Percentiles rank a stretch among this genome's conserved stretches.
Conservation (phyloP, 2,888 invertebrate genomes). For the Trypoxylon attenuatum region DNA sequence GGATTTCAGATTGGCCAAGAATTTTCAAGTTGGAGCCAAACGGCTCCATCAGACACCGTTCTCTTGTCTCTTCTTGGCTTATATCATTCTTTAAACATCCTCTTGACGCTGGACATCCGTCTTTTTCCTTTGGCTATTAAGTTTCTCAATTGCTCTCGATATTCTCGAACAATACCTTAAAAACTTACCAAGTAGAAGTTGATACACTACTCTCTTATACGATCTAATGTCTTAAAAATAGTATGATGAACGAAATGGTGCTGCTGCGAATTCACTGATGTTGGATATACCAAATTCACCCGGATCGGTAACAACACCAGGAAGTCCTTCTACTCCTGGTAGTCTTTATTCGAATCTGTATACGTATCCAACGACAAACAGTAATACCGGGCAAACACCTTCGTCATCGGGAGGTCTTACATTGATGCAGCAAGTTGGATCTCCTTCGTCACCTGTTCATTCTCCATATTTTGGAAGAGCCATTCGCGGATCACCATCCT, state of each 20-base stretch:
- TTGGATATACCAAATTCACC: constrained; percentile 67
- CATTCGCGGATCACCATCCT: constrained; percentile 69
- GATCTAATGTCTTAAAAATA: constrained; percentile 4
- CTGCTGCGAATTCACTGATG: constrained; percentile 48
- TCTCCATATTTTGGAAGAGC: constrained; percentile 65
- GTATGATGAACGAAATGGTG: constrained; percentile 53
- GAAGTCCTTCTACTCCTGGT: constrained; percentile 67
- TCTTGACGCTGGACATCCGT: no score
- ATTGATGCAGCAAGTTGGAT: constrained; percentile 50
- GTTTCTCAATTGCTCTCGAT: no score
- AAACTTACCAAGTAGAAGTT: no score
- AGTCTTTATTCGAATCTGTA: constrained; percentile 67
- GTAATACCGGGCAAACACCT: constrained; percentile 48
- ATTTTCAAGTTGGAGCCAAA: constrained; percentile 64
- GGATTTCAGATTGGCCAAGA: constrained; percentile 63
- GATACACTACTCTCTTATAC: no score
- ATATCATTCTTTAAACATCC: constrained; percentile 19
- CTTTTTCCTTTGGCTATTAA: no score
- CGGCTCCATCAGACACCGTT: constrained; percentile 40
- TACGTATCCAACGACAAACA: constrained; percentile 57
- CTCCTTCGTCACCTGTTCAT: constrained; percentile 58
- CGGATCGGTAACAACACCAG: constrained; percentile 63
- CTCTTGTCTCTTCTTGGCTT: constrained; percentile 11
- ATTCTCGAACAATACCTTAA: no score
- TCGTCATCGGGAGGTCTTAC: constrained; percentile 56